Conservation (phyloP, 1,140 invertebrate species). For the Antheraea mylitta region DNA sequence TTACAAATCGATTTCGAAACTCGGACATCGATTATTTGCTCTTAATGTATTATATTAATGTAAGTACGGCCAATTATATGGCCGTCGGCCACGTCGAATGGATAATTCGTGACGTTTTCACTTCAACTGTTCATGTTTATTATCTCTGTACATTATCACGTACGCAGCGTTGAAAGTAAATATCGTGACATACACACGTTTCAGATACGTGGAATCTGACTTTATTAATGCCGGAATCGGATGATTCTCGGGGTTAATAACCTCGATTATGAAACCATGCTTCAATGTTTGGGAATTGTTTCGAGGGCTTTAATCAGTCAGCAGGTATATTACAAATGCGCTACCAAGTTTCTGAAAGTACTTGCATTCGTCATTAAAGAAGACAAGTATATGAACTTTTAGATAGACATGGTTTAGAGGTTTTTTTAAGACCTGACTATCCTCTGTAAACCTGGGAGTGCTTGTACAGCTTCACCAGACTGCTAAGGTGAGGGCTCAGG, state of each 20-base stretch:
- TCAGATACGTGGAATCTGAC: not conserved
- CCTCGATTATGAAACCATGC: not conserved
- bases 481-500: no score
- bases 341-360: no score
- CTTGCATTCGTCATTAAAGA: no score
- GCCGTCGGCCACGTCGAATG: not conserved
- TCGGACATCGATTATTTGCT: not conserved
- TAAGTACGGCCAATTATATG: not conserved
- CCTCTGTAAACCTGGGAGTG: no score
- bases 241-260: not conserved
- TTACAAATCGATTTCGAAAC: not conserved
- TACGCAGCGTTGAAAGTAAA: not conserved
- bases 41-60: slow-evolving; percentile 2
- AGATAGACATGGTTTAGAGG: no score
- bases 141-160: slow-evolving; percentile 1
- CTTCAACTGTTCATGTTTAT: not conserved
- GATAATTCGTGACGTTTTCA: not conserved
- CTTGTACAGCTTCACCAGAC: no score
- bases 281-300: no score
- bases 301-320: no score
- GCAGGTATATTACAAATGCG: no score
- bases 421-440: no score
- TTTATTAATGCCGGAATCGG: not conserved
- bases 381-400: no score
- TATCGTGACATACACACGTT: not conserved